A percentile compares a stretch with the other conserved stretches of the same genome.
Conservation (phyloP, 2,888 invertebrate species). For the Leptopilina syphax region DNA sequence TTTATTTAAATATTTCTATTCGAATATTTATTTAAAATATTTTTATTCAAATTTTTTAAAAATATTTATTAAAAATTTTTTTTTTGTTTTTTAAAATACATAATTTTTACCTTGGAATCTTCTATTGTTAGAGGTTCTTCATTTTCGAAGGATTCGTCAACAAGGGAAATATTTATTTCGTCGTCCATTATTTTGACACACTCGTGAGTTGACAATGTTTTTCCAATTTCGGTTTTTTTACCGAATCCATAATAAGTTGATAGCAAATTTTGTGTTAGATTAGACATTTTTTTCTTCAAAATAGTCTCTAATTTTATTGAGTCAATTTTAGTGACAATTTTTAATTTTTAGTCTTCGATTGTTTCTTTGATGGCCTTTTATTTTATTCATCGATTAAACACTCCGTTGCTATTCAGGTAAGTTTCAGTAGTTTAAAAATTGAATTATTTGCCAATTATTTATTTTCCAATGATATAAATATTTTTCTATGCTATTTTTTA, state of each 20-base stretch:
- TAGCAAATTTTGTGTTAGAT: conserved; percentile 43
- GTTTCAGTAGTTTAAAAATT: too few species aligned
- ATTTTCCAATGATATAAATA: too few species aligned
- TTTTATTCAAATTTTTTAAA: too few species aligned
- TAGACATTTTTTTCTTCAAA: conserved; percentile 30
- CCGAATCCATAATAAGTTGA: conserved; percentile 46
- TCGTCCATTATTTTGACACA: background rate
- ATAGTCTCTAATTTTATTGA: background rate
- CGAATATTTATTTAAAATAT: too few species aligned
- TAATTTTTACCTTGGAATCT: conserved; percentile 4
- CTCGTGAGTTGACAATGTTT: conserved; percentile 18
- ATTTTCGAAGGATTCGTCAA: conserved; percentile 14
- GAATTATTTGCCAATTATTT: conserved; percentile 6
- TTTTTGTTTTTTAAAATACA: conserved; percentile 1
- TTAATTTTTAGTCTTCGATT: background rate
- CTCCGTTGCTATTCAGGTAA: conserved; percentile 2
- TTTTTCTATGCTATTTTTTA: too few species aligned
- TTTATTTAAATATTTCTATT: too few species aligned
- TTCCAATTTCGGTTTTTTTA: background rate
- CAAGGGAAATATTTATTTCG: conserved; percentile 10
- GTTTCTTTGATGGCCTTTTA: conserved; percentile 25
- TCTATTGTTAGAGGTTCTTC: background rate
- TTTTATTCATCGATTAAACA: conserved; percentile 24
- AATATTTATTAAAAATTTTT: background rate
- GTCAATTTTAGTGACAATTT: background rate